Base-by-base conservation (phyloP, 2,888 invertebrate species). In the Hypomecis punctinalis region DNA sequence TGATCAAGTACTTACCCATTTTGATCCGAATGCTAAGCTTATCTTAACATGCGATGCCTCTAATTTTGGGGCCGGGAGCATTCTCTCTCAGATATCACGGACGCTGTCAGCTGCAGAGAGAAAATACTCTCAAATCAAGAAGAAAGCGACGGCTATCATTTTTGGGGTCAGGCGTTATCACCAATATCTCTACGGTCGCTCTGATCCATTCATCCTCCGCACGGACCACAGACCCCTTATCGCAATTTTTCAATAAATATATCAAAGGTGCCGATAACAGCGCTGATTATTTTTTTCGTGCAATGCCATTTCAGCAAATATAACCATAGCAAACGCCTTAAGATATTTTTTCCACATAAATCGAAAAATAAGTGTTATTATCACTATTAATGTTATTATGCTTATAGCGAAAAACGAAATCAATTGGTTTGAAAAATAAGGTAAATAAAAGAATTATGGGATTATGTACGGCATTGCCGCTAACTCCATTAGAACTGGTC, bases 221-320 rank as follows among this genome's bases (percentile, higher is more conserved):
- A 42, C 7, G 10, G 42, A 42, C 42, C 42, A 42, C 42, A 42
- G 9, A 9, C 42, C 42, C 10, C 10, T 43, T 2, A 43, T 43
- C n/a, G 64, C 75, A 6, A 79, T 78, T 47, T 78, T 77, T 33
- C 6, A 76, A 77, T 1, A 75, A 79, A 52, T 79, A 76, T 54
- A 60, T 78, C 66, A 7, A 76, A n/a, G n/a, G 76, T 35, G 61
- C 54, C 3, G 60, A 70, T 37, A 79, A 79, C 35, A 60, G 64
- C 56, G n/a, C n/a, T n/a, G n/a, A n/a, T n/a, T n/a, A n/a, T n/a
- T n/a, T n/a, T n/a, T n/a, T n/a, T n/a, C n/a, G 56, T 13, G 48
- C 47, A n/a, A 8, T 5, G 43, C 43, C 43, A 37, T 7, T 5
- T 6, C 5, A 5, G 37, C 37, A 37, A n/a, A n/a, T n/a, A n/a